Percentiles rank a stretch among this genome's conserved stretches.
phyloP scores from a whole-genome alignment of 2,888 invertebrate genomes.

The Ceriagrion tenellum region DNA sequence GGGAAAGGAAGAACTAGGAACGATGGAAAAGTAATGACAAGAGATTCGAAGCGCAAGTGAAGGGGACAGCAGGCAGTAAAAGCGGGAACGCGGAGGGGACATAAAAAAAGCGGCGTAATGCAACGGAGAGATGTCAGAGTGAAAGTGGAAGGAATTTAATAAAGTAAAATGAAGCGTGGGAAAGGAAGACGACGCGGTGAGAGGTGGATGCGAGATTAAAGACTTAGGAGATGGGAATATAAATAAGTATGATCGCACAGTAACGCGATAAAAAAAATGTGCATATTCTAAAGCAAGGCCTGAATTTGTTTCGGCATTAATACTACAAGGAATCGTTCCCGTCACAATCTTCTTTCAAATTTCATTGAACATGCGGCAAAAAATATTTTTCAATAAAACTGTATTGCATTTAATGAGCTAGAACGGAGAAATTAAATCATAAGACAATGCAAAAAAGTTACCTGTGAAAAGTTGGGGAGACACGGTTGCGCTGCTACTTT shows the following conservation, averaged over 20 bases:
- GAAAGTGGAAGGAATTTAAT: not conserved
- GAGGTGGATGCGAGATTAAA: not conserved
- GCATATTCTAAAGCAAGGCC: no score
- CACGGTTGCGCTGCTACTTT: no score
- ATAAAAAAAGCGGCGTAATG: slow-evolving; percentile 8
- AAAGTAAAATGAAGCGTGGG: not conserved
- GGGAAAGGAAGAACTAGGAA: not conserved
- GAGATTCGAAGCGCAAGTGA: not conserved
- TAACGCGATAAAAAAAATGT: no score
- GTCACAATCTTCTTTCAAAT: no score
- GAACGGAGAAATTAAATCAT: no score
- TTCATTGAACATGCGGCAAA: no score
- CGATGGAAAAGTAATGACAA: not conserved
- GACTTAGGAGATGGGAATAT: not conserved
- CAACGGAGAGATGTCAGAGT: not conserved
- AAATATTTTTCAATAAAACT: no score
- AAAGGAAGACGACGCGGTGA: not conserved
- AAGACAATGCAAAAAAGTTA: no score
- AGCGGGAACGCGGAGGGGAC: not conserved
- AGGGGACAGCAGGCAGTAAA: not conserved
- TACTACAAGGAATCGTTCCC: no score
- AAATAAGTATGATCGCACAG: not conserved
- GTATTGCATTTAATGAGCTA: no score
- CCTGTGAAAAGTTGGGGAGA: no score
- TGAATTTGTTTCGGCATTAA: no score